phyloP scores from a whole-genome alignment of 2,113 vertebrate species.

The Varanus komodoensis region DNA sequence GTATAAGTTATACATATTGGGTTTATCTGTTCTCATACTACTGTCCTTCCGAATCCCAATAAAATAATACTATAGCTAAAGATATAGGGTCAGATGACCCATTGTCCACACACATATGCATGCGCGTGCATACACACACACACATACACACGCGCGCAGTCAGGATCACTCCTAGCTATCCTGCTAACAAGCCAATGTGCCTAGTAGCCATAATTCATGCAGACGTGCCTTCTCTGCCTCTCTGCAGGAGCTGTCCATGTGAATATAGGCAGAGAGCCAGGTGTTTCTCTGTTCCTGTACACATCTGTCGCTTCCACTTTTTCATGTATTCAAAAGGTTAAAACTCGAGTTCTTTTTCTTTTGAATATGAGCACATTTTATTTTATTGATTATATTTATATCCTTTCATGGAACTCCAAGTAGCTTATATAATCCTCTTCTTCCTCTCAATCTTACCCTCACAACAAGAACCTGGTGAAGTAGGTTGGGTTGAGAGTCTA shows the following conservation, averaged over 20 bases:
- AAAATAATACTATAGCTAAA: background rate
- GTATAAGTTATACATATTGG: background rate
- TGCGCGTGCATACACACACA: background rate
- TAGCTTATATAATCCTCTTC: too few relatives aligned
- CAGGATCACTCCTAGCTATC: background rate
- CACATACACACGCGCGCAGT: background rate
- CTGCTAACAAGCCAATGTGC: background rate
- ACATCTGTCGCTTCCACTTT: too few relatives aligned
- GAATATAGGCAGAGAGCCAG: background rate
- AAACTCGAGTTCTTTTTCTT: too few relatives aligned
- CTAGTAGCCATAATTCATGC: background rate
- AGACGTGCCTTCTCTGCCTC: background rate
- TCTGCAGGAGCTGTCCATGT: background rate
- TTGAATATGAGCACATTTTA: too few relatives aligned
- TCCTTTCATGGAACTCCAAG: too few relatives aligned
- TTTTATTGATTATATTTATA: too few relatives aligned
- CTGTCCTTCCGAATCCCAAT: background rate
- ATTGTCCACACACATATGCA: background rate
- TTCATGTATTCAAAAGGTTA: too few relatives aligned
- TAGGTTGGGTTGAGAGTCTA: too few relatives aligned
- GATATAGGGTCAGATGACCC: background rate
- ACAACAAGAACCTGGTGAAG: too few relatives aligned
- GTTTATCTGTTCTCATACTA: background rate
- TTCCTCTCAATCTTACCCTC: too few relatives aligned
- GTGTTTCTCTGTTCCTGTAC: background rate